Evolutionary conservation across 2,113 vertebrate species (phyloP).

Genomic region (Chiloscyllium plagiosum): DNA sequence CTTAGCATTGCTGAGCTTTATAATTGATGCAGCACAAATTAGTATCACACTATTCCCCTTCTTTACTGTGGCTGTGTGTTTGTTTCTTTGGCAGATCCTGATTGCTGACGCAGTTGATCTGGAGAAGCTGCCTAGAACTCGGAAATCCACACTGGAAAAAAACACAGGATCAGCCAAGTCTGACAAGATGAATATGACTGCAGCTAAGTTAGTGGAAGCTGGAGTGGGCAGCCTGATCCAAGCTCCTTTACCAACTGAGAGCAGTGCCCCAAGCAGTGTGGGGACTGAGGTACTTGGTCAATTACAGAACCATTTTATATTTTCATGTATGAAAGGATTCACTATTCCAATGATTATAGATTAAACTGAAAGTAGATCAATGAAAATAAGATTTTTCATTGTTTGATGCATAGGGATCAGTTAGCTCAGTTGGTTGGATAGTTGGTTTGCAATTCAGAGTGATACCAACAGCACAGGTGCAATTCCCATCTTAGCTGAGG

Average conservation of each 20-base stretch:
- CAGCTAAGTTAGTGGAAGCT: conserved; percentile 16
- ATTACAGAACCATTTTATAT: background rate
- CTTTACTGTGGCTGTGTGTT: background rate
- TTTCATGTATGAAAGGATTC: background rate
- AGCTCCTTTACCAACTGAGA: conserved; percentile 20
- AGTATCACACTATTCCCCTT: background rate
- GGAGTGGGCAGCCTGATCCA: background rate
- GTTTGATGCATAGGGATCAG: background rate
- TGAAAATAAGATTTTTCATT: background rate
- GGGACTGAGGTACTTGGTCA: conserved; percentile 26
- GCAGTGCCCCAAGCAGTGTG: conserved; percentile 20
- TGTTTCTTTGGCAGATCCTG: conserved; percentile 3
- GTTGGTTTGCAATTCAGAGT: too few relatives aligned
- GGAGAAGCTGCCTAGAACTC: background rate
- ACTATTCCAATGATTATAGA: background rate
- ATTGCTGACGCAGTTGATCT: background rate
- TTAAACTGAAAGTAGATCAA: background rate
- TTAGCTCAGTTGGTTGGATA: too few relatives aligned
- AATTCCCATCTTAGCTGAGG: too few relatives aligned
- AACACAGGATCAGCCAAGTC: background rate
- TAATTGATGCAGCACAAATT: background rate
- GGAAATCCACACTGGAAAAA: conserved; percentile 18
- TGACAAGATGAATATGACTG: background rate
- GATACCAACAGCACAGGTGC: too few relatives aligned
- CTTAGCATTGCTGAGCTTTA: background rate